Base-by-base conservation (phyloP, 2,888 invertebrate species). In the Euzophera pinguis region DNA sequence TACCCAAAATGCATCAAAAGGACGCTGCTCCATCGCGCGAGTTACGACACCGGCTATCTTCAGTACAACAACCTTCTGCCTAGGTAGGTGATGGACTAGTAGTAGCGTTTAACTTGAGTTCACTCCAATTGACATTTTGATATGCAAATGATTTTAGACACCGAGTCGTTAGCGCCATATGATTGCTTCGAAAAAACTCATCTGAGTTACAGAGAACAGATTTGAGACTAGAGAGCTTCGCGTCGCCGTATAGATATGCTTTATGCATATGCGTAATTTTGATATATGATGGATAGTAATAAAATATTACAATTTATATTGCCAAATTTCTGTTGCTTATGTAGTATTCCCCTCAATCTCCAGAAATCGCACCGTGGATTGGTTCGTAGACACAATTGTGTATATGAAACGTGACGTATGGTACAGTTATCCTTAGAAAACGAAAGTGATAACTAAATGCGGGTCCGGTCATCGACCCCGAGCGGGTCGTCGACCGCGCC, bases 381-480 rank as follows among this genome's bases (percentile, higher is more conserved):
- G 61, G 66, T 59, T 62, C 57, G 69, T 66, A 64, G 60, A 59
- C 73, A 62, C 65, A 69, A 71, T 71, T 64, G 78, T 76, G 75
- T 72, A 75, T 75, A 72, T 74, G 78, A 74, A 45, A 78, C 73
- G 79, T 84, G 84, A 84, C 84, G 82, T 84, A 78, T 78, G 79
- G 81, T 86, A 89, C 89, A 85, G 89, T 89, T 90, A 90, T 90
- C 89, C 90, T 90, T 89, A 85, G 84, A 81, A 75, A 87, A 88
- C 81, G 90, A 90, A 90, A 90, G 90, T 90, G 90, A 90, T 90
- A 90, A 88, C 85, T 86, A 85, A 84, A 86, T 83, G 84, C 81
- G 81, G 82, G 83, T 67, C 69, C 80, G 88, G 87, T 84, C 87
- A 81, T 72, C 76, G 84, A 88, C 81, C 89, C 75, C 73, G 60